Conservation (phyloP, 2,797 vertebrate genomes). For the Sarcophilus harrisii region DNA sequence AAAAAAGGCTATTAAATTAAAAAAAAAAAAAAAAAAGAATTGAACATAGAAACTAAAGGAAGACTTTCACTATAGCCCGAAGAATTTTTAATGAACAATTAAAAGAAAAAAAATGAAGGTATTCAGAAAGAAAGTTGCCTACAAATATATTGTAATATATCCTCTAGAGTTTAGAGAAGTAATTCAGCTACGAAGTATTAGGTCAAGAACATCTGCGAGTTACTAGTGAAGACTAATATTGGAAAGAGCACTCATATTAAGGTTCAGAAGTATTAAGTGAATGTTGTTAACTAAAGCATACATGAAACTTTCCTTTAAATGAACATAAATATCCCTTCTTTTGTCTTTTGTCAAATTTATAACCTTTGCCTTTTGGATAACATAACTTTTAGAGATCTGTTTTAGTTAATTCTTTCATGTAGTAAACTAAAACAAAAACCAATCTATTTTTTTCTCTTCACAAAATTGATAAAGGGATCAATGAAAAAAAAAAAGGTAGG, state of each 20-base stretch:
- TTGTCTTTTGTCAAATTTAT: conserved; percentile 87
- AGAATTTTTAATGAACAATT: conserved; percentile 96
- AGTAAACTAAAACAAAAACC: conserved; percentile 79
- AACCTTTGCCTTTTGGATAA: conserved; percentile 85
- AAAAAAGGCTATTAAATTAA: too few species aligned
- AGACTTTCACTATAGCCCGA: conserved; percentile 98
- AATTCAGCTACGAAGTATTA: conserved; percentile 98
- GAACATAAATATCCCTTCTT: conserved; percentile 80
- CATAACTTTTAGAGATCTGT: conserved; percentile 84
- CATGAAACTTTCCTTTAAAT: conserved; percentile 85
- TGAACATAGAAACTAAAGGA: conserved; percentile 98
- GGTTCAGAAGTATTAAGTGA: conserved; percentile 96
- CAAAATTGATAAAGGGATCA: neutral
- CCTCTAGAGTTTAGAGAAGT: conserved; percentile 99
- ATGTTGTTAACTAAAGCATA: conserved; percentile 82
- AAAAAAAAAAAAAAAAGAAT: too few species aligned
- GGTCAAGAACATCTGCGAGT: conserved; percentile 98
- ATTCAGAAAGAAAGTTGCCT: conserved; percentile 99
- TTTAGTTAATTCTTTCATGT: conserved; percentile 85
- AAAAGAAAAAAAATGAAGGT: conserved; percentile 97
- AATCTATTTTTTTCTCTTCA: neutral
- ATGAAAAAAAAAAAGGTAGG: neutral
- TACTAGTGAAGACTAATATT: conserved; percentile 93
- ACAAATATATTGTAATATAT: conserved; percentile 98
- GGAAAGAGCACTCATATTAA: conserved; percentile 98